Evolutionary conservation across 64 coral and sea anemone genomes (phyloP).

Genomic region (Orbicella faveolata): DNA sequence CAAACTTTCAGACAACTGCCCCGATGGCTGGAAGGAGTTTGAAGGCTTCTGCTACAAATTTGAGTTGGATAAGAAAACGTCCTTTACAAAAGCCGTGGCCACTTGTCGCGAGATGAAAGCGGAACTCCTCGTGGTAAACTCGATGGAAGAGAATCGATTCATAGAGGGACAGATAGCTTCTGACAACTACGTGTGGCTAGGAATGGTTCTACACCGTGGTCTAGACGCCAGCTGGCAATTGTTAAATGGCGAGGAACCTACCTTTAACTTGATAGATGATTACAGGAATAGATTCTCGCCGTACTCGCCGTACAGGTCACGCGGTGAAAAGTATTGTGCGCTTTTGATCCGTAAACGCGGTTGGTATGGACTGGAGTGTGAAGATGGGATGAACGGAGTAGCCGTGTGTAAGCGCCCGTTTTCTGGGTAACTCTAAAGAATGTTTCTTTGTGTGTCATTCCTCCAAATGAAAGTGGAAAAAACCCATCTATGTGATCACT

Average conservation of each 20-base stretch:
- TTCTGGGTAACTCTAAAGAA: no score
- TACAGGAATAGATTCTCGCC: no score
- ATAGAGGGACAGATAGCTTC: background rate
- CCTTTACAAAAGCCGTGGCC: background rate
- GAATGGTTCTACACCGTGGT: background rate
- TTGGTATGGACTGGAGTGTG: no score
- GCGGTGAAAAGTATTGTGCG: no score
- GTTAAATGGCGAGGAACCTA: background rate
- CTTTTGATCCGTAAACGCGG: no score
- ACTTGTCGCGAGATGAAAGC: background rate
- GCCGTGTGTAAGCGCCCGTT: no score
- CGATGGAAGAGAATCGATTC: background rate
- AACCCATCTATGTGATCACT: no score
- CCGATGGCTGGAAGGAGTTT: constrained; percentile 14
- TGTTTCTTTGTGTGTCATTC: no score
- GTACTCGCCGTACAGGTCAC: no score
- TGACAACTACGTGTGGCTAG: background rate
- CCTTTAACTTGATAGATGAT: background rate
- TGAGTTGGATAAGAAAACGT: no score
- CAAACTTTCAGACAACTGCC: background rate
- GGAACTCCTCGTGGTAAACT: background rate
- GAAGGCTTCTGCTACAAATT: background rate
- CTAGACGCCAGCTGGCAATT: background rate
- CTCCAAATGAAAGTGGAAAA: no score
- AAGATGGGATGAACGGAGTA: no score